Percentiles rank a stretch among this genome's conserved stretches.
Conservation (phyloP, 2,888 invertebrate species). For the Drosophila affinis region DNA sequence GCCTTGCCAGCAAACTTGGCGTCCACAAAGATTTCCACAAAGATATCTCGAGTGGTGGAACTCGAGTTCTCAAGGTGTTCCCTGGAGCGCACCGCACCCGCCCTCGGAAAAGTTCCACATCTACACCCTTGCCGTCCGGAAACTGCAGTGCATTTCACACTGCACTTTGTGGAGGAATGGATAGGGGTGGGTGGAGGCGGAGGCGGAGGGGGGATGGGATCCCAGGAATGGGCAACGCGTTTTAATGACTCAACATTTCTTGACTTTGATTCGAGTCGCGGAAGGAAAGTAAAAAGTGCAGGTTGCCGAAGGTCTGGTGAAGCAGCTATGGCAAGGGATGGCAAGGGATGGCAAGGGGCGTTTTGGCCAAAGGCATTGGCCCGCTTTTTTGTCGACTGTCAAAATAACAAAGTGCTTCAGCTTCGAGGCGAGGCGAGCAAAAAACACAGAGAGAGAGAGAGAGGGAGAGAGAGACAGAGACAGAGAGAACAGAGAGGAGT, state of each 20-base stretch:
- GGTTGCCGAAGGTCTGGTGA: slow-evolving; percentile 19
- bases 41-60: slow-evolving; percentile 28
- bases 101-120: slow-evolving; percentile 22
- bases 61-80: slow-evolving; percentile 30
- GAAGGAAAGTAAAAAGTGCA: slow-evolving; percentile 40
- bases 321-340: background rate
- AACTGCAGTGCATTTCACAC: slow-evolving; percentile 47
- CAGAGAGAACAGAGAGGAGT: background rate
- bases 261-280: slow-evolving; percentile 70
- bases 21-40: background rate
- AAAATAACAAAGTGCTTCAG: slow-evolving; percentile 74
- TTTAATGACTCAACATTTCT: slow-evolving; percentile 75
- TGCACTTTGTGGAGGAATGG: slow-evolving; percentile 39
- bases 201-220: slow-evolving; percentile 2
- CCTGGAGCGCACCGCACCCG: background rate
- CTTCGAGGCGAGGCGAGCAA: slow-evolving; percentile 42
- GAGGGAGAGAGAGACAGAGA: background rate
- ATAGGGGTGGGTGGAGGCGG: background rate
- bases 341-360: slow-evolving; percentile 8
- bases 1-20: background rate
- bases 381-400: slow-evolving; percentile 63
- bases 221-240: slow-evolving; percentile 49
- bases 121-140: slow-evolving; percentile 11
- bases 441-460: background rate
- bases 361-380: slow-evolving; percentile 34